Evolutionary conservation across 2,797 vertebrate genomes (phyloP), one percentile per base, ranked within the genome.

Genomic region (Yasuhikotakia modesta): DNA sequence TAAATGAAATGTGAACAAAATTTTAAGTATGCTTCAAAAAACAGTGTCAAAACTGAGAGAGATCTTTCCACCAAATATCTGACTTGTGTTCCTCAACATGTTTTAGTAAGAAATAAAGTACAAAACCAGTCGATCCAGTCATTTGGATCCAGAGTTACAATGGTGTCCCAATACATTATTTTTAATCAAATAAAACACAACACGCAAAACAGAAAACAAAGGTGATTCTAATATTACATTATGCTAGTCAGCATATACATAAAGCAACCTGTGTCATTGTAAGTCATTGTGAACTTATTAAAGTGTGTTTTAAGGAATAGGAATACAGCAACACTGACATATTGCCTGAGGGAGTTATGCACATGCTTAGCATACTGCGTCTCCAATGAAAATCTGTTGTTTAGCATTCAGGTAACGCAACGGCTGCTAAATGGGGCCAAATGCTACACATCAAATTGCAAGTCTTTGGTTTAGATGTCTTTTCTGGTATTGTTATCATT

Each of bases 211-310:
- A 58, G 22, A 6, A 58, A 27, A 58, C n/a, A 57, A 57, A 16
- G 4, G 4, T 16, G 4, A n/a, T 0, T 35, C 16, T 68, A 19
- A 27, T 50, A 53, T 39, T 43, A 35, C 21, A 27, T 39, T n/a
- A 7, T 24, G 24, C 21, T 27, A 3, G 16, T 45, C 7, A 5
- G 22, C 16, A 7, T 46, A 61, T 46, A 68, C 10, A 39, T 43
- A 39, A 57, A 13, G 24, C 17, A 45, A 70, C 66, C 12, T 21
- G 53, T 55, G 50, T 68, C 50, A 57, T 27, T 46, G 52, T 52
- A 43, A 79, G 45, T 70, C 39, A 82, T 60, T 22, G 67, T n/a
- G n/a, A 53, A 70, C 39, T 79, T 55, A 78, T 74, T 71, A 76
- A 71, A 67, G 43, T 73, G 22, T 58, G 58, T 45, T 63, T 30